A percentile compares a stretch with the other conserved stretches of the same genome.
These are phyloP conservation scores for Malurus melanocephalus DNA, from an alignment of 2,113 vertebrate species.

Conservation along the genomic window DNA sequence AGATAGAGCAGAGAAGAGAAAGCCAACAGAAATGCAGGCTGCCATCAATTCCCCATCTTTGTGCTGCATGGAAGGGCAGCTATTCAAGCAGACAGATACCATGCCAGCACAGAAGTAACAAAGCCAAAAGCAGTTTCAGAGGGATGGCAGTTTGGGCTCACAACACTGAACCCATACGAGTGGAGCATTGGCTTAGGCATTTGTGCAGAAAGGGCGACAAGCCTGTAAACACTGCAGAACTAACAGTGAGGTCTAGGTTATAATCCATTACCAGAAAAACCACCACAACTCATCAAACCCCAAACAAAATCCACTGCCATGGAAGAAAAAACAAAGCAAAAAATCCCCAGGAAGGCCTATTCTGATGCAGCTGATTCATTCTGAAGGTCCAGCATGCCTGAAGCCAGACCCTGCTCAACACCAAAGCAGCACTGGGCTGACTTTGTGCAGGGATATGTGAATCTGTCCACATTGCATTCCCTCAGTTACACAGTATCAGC, in stretches of 20 bases:
- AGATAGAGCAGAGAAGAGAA: not conserved
- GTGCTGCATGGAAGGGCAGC: not conserved
- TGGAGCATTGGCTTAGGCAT: not conserved
- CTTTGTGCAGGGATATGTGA: not conserved
- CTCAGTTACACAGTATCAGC: not conserved
- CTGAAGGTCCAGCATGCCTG: not conserved
- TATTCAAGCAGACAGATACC: not conserved
- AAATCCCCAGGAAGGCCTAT: not conserved
- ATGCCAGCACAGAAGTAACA: not conserved
- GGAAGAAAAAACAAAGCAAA: not conserved
- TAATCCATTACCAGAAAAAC: not conserved
- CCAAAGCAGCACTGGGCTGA: not conserved
- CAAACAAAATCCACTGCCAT: not conserved
- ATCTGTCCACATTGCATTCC: accelerated
- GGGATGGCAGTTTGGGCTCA: not conserved
- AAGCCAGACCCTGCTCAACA: not conserved
- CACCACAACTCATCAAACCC: not conserved
- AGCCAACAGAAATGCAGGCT: not conserved
- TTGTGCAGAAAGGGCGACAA: not conserved
- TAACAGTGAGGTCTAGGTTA: not conserved
- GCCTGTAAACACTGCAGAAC: not conserved
- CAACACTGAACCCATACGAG: not conserved
- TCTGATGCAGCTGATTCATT: not conserved
- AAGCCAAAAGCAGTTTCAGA: not conserved
- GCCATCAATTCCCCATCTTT: not conserved